Evolutionary conservation across 2,797 vertebrate genomes (phyloP).

Genomic region (Ctenopoma kingsleyae): DNA sequence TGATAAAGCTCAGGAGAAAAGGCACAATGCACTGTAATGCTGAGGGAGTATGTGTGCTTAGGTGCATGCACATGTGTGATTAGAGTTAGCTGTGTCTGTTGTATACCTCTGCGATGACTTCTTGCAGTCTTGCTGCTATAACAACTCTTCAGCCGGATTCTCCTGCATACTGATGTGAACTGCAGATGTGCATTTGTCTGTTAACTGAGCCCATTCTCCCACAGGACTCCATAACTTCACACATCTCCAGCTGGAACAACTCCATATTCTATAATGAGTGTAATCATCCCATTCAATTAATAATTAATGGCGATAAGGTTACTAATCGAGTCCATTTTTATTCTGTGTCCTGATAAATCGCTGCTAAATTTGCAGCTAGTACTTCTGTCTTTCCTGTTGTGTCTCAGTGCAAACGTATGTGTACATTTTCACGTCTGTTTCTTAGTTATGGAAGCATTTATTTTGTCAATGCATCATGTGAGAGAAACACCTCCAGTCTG

Average conservation of each 20-base stretch:
- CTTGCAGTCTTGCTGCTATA: slow-evolving; percentile 19
- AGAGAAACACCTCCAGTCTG: slow-evolving; percentile 18
- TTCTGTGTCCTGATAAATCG: slow-evolving; percentile 16
- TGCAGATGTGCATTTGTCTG: slow-evolving; percentile 28
- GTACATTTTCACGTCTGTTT: slow-evolving; percentile 13
- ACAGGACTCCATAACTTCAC: slow-evolving; percentile 29
- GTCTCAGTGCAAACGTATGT: neutral
- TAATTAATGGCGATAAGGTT: slow-evolving; percentile 47
- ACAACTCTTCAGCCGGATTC: slow-evolving; percentile 45
- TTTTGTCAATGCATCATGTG: slow-evolving; percentile 45
- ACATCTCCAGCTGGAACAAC: slow-evolving; percentile 35
- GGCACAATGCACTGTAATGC: slow-evolving; percentile 28
- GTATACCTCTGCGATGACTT: slow-evolving; percentile 39
- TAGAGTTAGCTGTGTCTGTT: slow-evolving; percentile 13
- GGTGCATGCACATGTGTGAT: slow-evolving; percentile 15
- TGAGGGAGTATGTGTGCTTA: slow-evolving; percentile 10
- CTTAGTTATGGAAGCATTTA: slow-evolving; percentile 22
- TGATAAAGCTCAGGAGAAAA: slow-evolving; percentile 67
- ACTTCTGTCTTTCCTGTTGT: neutral
- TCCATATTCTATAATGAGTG: slow-evolving; percentile 36
- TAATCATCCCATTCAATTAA: slow-evolving; percentile 56
- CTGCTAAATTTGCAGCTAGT: neutral
- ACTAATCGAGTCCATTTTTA: slow-evolving; percentile 31
- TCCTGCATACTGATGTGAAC: slow-evolving; percentile 40
- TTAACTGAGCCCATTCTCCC: slow-evolving; percentile 41